phyloP scores from a whole-genome alignment of 2,113 vertebrate species.

The Arizona elegans region DNA sequence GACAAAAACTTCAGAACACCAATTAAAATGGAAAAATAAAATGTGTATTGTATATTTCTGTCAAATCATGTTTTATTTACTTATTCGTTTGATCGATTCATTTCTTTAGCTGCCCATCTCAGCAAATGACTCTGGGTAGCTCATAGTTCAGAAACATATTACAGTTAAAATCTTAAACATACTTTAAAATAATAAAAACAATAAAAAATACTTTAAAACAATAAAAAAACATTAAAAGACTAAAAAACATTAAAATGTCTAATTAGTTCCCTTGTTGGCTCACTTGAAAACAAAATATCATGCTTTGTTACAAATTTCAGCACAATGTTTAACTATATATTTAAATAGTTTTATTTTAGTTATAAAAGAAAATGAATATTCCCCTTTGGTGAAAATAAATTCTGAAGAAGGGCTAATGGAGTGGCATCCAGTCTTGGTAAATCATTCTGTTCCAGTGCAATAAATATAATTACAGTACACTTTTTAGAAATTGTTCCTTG shows the following conservation, averaged over 20 bases:
- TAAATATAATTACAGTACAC: background rate
- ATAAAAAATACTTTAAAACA: background rate
- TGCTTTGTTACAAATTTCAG: conserved; percentile 16
- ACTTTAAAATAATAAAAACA: background rate
- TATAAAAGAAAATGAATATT: background rate
- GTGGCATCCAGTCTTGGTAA: background rate
- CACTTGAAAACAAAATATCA: background rate
- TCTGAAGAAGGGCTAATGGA: background rate
- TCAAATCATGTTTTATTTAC: background rate
- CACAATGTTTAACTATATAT: background rate
- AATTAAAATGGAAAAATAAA: conserved; percentile 33
- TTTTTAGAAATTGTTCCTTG: background rate
- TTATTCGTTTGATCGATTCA: background rate
- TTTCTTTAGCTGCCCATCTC: background rate
- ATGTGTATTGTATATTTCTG: conserved; percentile 29
- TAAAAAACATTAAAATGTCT: background rate
- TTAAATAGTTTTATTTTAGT: conserved; percentile 1
- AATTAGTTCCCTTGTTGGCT: background rate
- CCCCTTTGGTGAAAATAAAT: background rate
- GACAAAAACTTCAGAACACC: background rate
- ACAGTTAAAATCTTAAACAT: background rate
- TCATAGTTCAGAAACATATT: background rate
- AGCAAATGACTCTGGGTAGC: background rate
- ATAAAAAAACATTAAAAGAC: background rate
- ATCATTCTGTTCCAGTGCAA: background rate